Evolutionary conservation across 92 coral and sea anemone genomes (phyloP).

Genomic region (Nematostella vectensis): DNA sequence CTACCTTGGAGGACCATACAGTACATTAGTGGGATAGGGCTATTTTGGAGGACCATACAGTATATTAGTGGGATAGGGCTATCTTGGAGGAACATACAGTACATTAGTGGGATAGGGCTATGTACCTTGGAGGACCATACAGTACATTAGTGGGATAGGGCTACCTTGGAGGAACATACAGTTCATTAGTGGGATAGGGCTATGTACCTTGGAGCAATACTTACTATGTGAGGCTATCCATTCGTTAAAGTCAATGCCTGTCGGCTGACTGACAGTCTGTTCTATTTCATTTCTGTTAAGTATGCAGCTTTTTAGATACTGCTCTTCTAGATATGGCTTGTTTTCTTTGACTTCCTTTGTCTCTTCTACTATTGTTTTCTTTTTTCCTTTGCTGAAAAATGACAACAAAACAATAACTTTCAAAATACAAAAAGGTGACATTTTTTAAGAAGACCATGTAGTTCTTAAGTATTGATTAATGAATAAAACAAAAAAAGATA

Average conservation of each 20-base stretch:
- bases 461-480: constrained; percentile 9
- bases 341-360: constrained; percentile 69
- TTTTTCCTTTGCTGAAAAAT: constrained; percentile 74
- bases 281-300: constrained; percentile 58
- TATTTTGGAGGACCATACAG: too few species aligned
- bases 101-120: too few species aligned
- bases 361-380: constrained; percentile 51
- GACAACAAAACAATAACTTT: neutral
- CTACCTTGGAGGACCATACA: too few species aligned
- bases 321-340: constrained; percentile 86
- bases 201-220: too few species aligned
- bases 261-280: constrained; percentile 65
- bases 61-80: too few species aligned
- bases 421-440: neutral
- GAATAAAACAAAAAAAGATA: too few species aligned
- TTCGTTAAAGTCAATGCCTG: constrained; percentile 83
- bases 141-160: too few species aligned
- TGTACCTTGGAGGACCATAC: too few species aligned
- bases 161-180: too few species aligned
- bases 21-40: too few species aligned
- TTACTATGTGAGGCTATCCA: constrained; percentile 97
- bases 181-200: too few species aligned
- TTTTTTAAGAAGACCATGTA: constrained; percentile 6
- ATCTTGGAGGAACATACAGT: too few species aligned
- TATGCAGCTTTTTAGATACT: constrained; percentile 44